Conservation (phyloP, 2,113 vertebrate genomes). For the Varanus salvator region DNA sequence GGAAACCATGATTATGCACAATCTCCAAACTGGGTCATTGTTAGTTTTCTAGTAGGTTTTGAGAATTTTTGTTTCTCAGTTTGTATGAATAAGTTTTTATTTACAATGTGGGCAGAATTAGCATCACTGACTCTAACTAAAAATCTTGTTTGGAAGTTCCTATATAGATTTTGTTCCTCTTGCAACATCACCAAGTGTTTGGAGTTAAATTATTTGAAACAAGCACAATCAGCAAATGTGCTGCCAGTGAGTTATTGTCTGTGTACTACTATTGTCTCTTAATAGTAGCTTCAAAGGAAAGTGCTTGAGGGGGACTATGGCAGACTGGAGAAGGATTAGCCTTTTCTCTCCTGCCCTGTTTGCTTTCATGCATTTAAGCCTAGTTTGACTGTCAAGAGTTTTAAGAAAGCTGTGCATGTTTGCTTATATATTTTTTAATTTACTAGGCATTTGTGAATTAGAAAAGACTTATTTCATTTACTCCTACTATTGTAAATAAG, state of each 20-base stretch:
- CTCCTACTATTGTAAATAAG: background rate
- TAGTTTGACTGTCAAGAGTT: background rate
- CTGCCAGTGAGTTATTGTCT: too few species aligned
- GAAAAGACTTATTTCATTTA: too few species aligned
- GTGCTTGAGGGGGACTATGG: too few species aligned
- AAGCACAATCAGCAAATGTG: background rate
- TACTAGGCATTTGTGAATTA: background rate
- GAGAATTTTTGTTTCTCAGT: background rate
- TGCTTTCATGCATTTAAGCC: background rate
- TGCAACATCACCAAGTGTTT: background rate
- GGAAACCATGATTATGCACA: too few species aligned
- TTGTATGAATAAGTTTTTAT: background rate
- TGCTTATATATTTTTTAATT: background rate
- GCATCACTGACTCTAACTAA: background rate
- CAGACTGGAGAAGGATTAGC: too few species aligned
- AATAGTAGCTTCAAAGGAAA: too few species aligned
- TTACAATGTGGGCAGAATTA: background rate
- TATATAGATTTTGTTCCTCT: background rate
- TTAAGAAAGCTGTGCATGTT: background rate
- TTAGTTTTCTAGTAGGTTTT: background rate
- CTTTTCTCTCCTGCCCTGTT: background rate
- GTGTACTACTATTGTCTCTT: too few species aligned
- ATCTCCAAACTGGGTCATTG: background rate
- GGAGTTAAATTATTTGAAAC: background rate
- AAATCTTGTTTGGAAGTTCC: background rate